Evolutionary conservation across 2,113 vertebrate species (phyloP).

Genomic region (Mobula birostris): DNA sequence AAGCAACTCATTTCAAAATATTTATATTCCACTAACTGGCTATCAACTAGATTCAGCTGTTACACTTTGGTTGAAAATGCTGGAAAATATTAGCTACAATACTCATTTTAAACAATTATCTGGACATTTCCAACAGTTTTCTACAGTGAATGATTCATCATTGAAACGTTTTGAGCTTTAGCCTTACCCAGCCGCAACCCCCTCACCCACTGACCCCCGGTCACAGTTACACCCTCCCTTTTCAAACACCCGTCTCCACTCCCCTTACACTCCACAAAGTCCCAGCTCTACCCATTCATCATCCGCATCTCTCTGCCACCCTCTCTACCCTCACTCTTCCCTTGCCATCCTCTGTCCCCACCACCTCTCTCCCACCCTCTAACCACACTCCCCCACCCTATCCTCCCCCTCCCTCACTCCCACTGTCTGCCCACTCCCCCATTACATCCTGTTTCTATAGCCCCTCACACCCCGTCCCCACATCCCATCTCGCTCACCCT

Average conservation of each 20-base stretch:
- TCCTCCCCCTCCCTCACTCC: not conserved
- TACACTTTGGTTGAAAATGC: not conserved
- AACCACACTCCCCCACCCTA: too few species aligned
- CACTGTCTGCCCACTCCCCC: too few species aligned
- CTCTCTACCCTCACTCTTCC: not conserved
- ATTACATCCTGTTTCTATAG: too few species aligned
- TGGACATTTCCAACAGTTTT: not conserved
- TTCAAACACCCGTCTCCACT: not conserved
- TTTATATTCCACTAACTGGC: not conserved
- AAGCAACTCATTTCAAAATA: not conserved
- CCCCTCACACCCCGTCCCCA: too few species aligned
- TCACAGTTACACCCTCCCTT: not conserved
- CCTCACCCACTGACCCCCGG: too few species aligned
- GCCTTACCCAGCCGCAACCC: too few species aligned
- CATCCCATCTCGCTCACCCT: too few species aligned
- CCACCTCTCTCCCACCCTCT: too few species aligned
- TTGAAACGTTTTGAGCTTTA: not conserved
- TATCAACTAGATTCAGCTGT: not conserved
- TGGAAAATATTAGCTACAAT: not conserved
- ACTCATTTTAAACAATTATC: not conserved
- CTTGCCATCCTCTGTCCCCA: too few species aligned
- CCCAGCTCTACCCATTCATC: not conserved
- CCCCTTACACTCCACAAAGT: not conserved
- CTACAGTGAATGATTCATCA: not conserved
- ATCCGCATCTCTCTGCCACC: not conserved